Evolutionary conservation across 2,888 invertebrate species (phyloP).

Genomic region (Acronicta alni): DNA sequence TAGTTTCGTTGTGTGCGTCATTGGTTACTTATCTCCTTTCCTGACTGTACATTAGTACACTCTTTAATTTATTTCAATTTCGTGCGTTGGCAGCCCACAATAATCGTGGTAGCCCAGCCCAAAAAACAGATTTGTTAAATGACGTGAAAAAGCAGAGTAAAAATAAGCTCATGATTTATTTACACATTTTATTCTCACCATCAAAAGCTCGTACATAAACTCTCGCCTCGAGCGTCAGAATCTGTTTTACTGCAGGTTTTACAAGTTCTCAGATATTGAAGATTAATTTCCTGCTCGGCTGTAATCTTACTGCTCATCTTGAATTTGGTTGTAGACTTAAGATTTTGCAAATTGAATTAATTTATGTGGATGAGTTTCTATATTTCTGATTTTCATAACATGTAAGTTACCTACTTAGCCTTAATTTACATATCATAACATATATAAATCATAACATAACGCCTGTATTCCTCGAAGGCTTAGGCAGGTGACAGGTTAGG

Average conservation of each 20-base stretch:
- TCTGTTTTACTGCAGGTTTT: constrained; percentile 39
- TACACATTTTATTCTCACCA: constrained; percentile 45
- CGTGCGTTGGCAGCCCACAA: constrained; percentile 7
- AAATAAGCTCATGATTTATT: constrained; percentile 61
- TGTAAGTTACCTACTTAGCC: too few relatives aligned
- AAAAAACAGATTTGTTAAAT: constrained; percentile 51
- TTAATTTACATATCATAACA: too few relatives aligned
- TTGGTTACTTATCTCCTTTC: too few relatives aligned
- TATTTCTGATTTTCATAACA: too few relatives aligned
- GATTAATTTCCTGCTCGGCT: constrained; percentile 33
- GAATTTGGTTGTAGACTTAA: constrained; percentile 2
- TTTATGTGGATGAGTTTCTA: not conserved
- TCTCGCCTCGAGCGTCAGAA: constrained; percentile 26
- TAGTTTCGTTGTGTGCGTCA: too few relatives aligned
- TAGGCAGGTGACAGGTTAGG: too few relatives aligned
- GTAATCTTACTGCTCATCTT: constrained; percentile 4
- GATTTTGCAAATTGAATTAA: not conserved
- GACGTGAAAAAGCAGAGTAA: constrained; percentile 49
- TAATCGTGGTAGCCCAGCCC: constrained; percentile 23
- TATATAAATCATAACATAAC: too few relatives aligned
- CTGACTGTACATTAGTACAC: too few relatives aligned
- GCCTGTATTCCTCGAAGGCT: too few relatives aligned
- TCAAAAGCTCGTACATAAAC: constrained; percentile 50
- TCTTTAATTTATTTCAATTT: too few relatives aligned
- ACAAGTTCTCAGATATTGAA: constrained; percentile 43